Evolutionary conservation across 2,797 vertebrate species (phyloP), one percentile per base, ranked within the genome.

Genomic region (Sebastes trivittatus): DNA sequence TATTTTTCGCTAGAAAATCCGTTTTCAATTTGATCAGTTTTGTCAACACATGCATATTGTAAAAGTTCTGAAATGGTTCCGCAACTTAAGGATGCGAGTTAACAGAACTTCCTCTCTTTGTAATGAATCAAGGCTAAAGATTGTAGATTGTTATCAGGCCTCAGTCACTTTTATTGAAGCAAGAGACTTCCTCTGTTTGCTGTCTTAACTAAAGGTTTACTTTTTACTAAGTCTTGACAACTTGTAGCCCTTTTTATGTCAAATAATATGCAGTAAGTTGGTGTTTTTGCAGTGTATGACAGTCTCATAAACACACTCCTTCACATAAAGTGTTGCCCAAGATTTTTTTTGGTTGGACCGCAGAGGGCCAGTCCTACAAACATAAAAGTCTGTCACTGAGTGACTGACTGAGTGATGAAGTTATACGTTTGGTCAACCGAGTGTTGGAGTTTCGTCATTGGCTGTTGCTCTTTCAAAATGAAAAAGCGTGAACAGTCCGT

Each of bases 401-500:
- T 42, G 38, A 14, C 36, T 38, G 5, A 38, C 5, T 38, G 36
- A 38, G 36, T 38, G 36, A 46, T 46, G 42, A 46, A 46, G 42
- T 46, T 46, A 46, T 7, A 16, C 1, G 14, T 6, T 46, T 46
- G 14, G 42, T 46, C 2, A 0, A 0, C 42, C 3, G 14, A 38
- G 36, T 46, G 42, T 46, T 46, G 42, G 6, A 0, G 42, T 46
- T 46, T 46, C 42, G 14, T 46, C 42, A 46, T 46, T 46, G 42
- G 14, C 42, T 0, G 14, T 16, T 16, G 14, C 42, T 46, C 42
- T 46, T 46, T 46, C 42, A 18, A 46, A 46, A 46, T 46, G 42
- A 18, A 46, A 42, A 1, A 7, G 14, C 42, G 42, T 16, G 14
- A 18, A 46, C 42, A 42, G 38, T 42, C 38, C 6, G 6, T 42